A percentile compares a stretch with the other conserved stretches of the same genome.
Evolutionary conservation across 23 tunicate genomes (phyloP).

Genomic region (Halocynthia aurantium): DNA sequence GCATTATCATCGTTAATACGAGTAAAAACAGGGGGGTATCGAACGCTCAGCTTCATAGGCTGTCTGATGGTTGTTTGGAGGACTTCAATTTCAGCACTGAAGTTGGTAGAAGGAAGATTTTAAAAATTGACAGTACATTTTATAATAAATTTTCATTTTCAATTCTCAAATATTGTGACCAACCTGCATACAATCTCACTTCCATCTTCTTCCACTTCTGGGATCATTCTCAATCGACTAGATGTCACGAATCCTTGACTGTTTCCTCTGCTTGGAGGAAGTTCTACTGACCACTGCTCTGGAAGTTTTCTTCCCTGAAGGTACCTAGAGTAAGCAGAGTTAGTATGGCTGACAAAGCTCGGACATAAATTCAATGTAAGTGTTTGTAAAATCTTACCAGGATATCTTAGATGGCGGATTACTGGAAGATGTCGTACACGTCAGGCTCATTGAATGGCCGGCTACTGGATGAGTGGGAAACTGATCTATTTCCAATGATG

Average conservation of each 20-base stretch:
- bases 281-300: not conserved
- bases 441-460: slow-evolving; percentile 47
- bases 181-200: slow-evolving; percentile 49
- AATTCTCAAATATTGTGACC: not conserved
- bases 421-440: slow-evolving; percentile 52
- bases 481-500: slow-evolving; percentile 5
- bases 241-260: slow-evolving; percentile 23
- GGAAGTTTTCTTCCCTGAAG: not conserved
- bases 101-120: not conserved
- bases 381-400: slow-evolving; percentile 24
- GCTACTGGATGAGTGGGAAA: slow-evolving; percentile 24
- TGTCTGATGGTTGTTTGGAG: slow-evolving; percentile 7
- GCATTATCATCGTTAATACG: not conserved
- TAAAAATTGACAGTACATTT: too few species aligned
- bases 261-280: not conserved
- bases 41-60: slow-evolving; percentile 17
- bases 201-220: slow-evolving; percentile 27
- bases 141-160: too few species aligned
- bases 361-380: not conserved
- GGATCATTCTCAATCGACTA: slow-evolving; percentile 34
- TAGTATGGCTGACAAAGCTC: not conserved
- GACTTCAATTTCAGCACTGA: slow-evolving; percentile 31
- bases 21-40: slow-evolving; percentile 41
- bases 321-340: not conserved
- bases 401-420: slow-evolving; percentile 43